Conservation (phyloP, 1,140 invertebrate species). For the Potamilus streckersoni region DNA sequence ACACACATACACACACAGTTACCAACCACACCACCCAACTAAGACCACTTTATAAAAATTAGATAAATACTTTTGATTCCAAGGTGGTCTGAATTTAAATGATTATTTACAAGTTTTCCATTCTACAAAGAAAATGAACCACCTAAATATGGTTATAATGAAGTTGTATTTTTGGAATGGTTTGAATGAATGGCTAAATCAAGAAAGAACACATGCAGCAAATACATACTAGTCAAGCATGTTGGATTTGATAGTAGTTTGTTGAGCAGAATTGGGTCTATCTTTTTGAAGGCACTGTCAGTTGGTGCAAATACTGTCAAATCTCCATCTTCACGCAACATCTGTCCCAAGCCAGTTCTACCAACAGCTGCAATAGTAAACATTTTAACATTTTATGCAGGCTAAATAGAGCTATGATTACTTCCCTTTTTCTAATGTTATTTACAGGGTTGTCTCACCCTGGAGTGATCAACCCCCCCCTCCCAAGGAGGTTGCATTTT, state of each 20-base stretch:
- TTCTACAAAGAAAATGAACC: background rate
- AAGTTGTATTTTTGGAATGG: background rate
- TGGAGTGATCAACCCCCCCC: background rate
- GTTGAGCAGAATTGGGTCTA: constrained; percentile 57
- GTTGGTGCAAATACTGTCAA: constrained; percentile 72
- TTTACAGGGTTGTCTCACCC: background rate
- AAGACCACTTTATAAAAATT: background rate
- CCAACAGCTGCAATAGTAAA: constrained; percentile 61
- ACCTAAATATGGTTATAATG: background rate
- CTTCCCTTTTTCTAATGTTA: background rate
- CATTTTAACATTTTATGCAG: background rate
- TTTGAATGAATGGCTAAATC: background rate
- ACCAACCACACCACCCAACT: too few relatives aligned
- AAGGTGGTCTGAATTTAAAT: background rate
- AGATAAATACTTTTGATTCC: constrained; percentile 49
- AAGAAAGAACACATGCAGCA: background rate
- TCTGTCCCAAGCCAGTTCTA: constrained; percentile 61
- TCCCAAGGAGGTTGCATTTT: background rate
- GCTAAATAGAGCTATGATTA: background rate
- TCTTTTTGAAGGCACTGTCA: constrained; percentile 59
- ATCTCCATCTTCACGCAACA: constrained; percentile 67
- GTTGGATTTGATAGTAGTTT: constrained; percentile 57
- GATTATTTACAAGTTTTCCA: background rate
- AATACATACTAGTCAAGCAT: constrained; percentile 51
- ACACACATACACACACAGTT: too few relatives aligned